Percentiles rank a stretch among this genome's conserved stretches.
Evolutionary conservation across 2,113 vertebrate species (phyloP).

Genomic region (Plestiodon gilberti): DNA sequence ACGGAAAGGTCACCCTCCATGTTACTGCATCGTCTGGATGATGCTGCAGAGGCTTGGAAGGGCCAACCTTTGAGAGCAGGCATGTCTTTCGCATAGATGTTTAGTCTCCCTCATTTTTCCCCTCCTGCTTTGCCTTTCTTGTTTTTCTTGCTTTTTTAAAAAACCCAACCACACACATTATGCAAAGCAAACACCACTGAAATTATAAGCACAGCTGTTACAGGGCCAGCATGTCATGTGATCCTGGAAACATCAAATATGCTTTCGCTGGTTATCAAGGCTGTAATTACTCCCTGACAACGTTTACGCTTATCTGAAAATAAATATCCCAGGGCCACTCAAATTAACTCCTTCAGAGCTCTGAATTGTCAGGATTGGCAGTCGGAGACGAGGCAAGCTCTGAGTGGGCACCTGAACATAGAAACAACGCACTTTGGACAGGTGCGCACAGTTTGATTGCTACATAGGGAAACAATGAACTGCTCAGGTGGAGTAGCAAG

Average conservation of each 20-base stretch:
- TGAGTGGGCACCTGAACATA: not conserved
- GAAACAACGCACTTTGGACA: too few species aligned
- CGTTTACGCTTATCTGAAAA: slow-evolving; percentile 68
- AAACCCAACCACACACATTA: not conserved
- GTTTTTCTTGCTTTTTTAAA: not conserved
- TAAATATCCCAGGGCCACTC: slow-evolving; percentile 51
- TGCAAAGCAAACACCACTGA: slow-evolving; percentile 17
- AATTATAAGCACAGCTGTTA: slow-evolving; percentile 62
- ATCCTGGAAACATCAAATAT: slow-evolving; percentile 62
- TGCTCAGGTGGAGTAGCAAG: not conserved
- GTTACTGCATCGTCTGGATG: slow-evolving; percentile 44
- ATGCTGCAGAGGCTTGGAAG: slow-evolving; percentile 13
- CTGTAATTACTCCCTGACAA: slow-evolving; percentile 70
- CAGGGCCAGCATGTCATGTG: slow-evolving; percentile 61
- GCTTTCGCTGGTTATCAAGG: slow-evolving; percentile 65
- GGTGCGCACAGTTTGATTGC: too few species aligned
- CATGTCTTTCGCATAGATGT: fast-evolving
- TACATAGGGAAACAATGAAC: not conserved
- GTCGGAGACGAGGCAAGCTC: not conserved
- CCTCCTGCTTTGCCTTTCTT: fast-evolving
- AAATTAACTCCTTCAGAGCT: slow-evolving; percentile 43
- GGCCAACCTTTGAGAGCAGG: not conserved
- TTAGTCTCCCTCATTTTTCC: not conserved
- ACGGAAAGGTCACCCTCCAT: slow-evolving; percentile 35
- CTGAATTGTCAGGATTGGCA: not conserved